Evolutionary conservation across 2,888 invertebrate genomes (phyloP).

Genomic region (Caenorhabditis sp.): DNA sequence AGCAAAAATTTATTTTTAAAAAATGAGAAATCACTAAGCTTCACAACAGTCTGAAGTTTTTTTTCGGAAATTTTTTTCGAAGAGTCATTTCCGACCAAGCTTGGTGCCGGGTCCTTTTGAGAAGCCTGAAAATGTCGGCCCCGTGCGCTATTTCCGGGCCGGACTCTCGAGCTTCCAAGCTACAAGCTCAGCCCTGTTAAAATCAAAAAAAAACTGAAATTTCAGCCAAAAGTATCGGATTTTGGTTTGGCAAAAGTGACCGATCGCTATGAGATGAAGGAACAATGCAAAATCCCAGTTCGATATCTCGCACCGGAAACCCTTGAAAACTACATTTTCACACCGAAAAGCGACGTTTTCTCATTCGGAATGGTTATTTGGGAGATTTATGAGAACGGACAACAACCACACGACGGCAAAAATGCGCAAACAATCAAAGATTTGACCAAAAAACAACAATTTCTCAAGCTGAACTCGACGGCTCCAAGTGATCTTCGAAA

Average conservation of each 20-base stretch:
- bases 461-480: constrained; percentile 12
- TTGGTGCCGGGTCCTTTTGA: no score
- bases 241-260: constrained; percentile 9
- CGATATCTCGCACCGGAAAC: constrained; percentile 35
- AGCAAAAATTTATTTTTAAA: no score
- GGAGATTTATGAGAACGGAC: constrained; percentile 33
- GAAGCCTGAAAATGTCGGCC: no score
- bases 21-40: no score
- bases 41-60: no score
- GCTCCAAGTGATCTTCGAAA: constrained; percentile 21
- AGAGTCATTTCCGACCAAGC: no score
- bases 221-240: constrained; percentile 18
- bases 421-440: constrained; percentile 22
- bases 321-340: constrained; percentile 13
- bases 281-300: constrained; percentile 12
- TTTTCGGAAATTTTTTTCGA: no score
- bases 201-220: not conserved
- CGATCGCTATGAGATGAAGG: constrained; percentile 13
- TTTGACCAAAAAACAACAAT: constrained; percentile 22
- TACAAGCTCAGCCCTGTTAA: no score
- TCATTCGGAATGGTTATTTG: constrained; percentile 37
- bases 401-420: constrained; percentile 32
- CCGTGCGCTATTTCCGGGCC: no score
- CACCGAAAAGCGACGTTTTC: constrained; percentile 32
- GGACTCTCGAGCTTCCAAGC: no score